Evolutionary conservation across 2,113 vertebrate species (phyloP).

Genomic region (Xenopus laevis): DNA sequence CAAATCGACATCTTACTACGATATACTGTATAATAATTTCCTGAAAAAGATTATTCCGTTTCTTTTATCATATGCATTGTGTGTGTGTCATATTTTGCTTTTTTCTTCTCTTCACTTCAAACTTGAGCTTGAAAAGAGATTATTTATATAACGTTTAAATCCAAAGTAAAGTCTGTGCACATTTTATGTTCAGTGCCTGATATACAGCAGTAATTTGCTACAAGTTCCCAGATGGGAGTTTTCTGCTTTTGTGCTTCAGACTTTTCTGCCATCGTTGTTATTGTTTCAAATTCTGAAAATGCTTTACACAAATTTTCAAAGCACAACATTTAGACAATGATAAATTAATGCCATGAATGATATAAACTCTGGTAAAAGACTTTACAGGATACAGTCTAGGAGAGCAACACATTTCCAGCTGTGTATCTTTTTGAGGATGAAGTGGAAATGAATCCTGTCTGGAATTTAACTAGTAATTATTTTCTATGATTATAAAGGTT

Average conservation of each 20-base stretch:
- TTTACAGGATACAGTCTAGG: conserved; percentile 55
- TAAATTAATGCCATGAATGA: conserved; percentile 74
- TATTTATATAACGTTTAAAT: too few relatives aligned
- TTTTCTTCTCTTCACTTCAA: too few relatives aligned
- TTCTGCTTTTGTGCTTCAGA: conserved; percentile 54
- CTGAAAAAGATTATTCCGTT: too few relatives aligned
- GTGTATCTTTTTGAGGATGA: conserved; percentile 56
- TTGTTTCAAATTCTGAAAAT: conserved; percentile 76
- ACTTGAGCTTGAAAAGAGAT: too few relatives aligned
- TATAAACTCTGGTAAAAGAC: conserved; percentile 64
- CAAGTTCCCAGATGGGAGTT: conserved; percentile 62
- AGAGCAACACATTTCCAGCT: conserved; percentile 70
- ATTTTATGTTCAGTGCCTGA: conserved; percentile 49
- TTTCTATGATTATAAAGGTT: conserved; percentile 60
- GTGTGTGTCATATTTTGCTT: too few relatives aligned
- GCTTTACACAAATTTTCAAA: conserved; percentile 71
- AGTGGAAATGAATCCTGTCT: conserved; percentile 55
- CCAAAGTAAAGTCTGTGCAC: conserved; percentile 5
- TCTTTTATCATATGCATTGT: too few relatives aligned
- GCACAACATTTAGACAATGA: conserved; percentile 69
- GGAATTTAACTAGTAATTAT: conserved; percentile 65
- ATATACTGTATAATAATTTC: too few relatives aligned
- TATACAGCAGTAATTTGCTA: conserved; percentile 44
- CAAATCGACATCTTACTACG: too few relatives aligned
- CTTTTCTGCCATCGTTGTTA: conserved; percentile 62